phyloP scores from a whole-genome alignment of 2,888 invertebrate genomes.

The Glomeris marginata region DNA sequence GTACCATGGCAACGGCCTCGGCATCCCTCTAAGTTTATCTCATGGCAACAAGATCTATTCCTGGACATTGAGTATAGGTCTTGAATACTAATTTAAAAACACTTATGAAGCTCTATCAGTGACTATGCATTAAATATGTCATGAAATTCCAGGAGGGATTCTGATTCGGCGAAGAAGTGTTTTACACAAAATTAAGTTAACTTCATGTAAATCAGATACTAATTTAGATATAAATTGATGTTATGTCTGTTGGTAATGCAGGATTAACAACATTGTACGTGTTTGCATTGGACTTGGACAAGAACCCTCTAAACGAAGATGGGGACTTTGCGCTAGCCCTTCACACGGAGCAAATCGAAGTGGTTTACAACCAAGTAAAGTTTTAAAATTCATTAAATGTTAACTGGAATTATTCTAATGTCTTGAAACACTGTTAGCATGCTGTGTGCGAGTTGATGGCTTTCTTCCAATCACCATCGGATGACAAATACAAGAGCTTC shows the following conservation, averaged over 20 bases:
- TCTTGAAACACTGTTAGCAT: conserved; percentile 38
- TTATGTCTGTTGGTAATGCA: conserved; percentile 23
- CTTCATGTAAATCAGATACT: too few species aligned
- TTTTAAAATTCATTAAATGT: too few species aligned
- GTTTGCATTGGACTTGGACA: conserved; percentile 56
- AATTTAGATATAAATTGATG: too few species aligned
- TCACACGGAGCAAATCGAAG: conserved; percentile 54
- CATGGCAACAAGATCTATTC: too few species aligned
- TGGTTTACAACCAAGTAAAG: conserved; percentile 58
- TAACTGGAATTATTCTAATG: not conserved
- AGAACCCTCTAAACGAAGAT: conserved; percentile 46
- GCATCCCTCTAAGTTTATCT: too few species aligned
- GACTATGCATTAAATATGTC: too few species aligned
- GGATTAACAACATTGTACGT: conserved; percentile 51
- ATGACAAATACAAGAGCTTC: conserved; percentile 15
- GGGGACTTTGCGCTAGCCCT: conserved; percentile 52
- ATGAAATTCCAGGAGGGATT: too few species aligned
- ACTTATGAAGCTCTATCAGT: too few species aligned
- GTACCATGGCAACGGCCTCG: not conserved
- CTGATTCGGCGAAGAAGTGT: too few species aligned
- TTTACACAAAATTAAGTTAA: not conserved
- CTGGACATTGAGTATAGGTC: too few species aligned
- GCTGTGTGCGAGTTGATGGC: conserved; percentile 52
- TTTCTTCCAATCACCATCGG: conserved; percentile 41
- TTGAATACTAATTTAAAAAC: too few species aligned